A percentile compares a stretch with the other conserved stretches of the same genome.
These are phyloP conservation scores for Spheniscus humboldti DNA, from an alignment of 2,797 vertebrate genomes.

Conservation along the genomic window DNA sequence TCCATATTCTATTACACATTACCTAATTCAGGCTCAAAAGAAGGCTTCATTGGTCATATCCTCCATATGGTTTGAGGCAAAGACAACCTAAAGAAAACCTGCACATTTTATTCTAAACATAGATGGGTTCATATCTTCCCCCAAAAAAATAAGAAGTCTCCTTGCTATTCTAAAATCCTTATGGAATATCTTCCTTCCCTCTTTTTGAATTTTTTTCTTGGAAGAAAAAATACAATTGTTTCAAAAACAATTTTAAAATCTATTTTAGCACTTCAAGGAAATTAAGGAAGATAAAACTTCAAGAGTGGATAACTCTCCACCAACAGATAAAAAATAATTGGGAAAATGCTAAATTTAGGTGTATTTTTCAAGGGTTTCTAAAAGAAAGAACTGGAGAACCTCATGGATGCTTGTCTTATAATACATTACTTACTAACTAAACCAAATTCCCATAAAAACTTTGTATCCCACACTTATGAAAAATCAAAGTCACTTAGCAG, in stretches of 20 bases:
- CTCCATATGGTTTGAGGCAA: not conserved
- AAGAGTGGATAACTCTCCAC: not conserved
- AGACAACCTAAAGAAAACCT: not conserved
- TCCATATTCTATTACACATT: not conserved
- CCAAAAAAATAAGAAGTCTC: fast-evolving
- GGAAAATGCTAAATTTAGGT: not conserved
- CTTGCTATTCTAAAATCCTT: not conserved
- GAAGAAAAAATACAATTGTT: not conserved
- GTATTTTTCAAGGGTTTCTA: not conserved
- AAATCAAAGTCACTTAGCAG: not conserved
- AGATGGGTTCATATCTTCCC: not conserved
- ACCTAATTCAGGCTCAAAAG: not conserved
- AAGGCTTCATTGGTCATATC: not conserved
- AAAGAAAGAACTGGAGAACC: not conserved
- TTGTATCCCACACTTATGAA: not conserved
- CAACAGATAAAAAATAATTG: not conserved
- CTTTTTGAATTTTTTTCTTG: not conserved
- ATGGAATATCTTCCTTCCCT: not conserved
- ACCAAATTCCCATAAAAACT: not conserved
- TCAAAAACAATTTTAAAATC: not conserved
- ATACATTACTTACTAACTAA: not conserved
- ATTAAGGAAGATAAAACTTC: not conserved
- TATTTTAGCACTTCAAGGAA: not conserved
- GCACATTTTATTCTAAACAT: not conserved
- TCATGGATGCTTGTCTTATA: not conserved